Evolutionary conservation across 64 coral and sea anemone genomes (phyloP).

Genomic region (Actinia equina): DNA sequence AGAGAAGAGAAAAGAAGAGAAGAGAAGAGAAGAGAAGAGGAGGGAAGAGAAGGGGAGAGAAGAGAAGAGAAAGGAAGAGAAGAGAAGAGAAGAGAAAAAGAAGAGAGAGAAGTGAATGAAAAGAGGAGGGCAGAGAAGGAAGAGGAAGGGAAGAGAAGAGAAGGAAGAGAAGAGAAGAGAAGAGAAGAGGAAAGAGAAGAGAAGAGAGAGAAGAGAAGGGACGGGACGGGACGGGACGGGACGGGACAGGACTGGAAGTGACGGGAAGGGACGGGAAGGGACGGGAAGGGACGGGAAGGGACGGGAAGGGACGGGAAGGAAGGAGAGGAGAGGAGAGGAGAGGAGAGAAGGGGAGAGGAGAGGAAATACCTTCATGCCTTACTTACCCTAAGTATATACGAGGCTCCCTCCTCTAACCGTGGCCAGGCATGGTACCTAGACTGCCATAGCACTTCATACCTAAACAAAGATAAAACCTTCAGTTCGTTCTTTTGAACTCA

Average conservation of each 20-base stretch:
- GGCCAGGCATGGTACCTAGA: slow-evolving; percentile 97
- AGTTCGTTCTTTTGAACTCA: neutral
- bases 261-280: no score
- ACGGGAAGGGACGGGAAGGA: no score
- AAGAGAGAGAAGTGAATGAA: no score
- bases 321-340: no score
- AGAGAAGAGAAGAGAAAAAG: slow-evolving; percentile 23
- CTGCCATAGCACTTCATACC: slow-evolving; percentile 96
- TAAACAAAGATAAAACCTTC: slow-evolving; percentile 11
- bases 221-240: no score
- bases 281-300: no score
- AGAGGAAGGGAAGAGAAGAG: no score
- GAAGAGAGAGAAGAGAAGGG: no score
- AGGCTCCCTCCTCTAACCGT: slow-evolving; percentile 82
- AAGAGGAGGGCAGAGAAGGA: no score
- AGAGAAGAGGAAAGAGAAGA: no score
- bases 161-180: slow-evolving; percentile 21
- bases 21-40: slow-evolving; percentile 21
- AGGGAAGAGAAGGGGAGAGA: slow-evolving; percentile 16
- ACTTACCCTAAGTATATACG: slow-evolving; percentile 52
- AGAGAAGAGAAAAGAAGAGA: slow-evolving; percentile 2
- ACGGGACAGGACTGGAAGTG: no score
- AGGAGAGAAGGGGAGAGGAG: no score
- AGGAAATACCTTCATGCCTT: neutral
- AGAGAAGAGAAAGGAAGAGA: slow-evolving; percentile 19